Base-by-base conservation (phyloP, 2,888 invertebrate genomes). In the Tetanocera ferruginea region DNA sequence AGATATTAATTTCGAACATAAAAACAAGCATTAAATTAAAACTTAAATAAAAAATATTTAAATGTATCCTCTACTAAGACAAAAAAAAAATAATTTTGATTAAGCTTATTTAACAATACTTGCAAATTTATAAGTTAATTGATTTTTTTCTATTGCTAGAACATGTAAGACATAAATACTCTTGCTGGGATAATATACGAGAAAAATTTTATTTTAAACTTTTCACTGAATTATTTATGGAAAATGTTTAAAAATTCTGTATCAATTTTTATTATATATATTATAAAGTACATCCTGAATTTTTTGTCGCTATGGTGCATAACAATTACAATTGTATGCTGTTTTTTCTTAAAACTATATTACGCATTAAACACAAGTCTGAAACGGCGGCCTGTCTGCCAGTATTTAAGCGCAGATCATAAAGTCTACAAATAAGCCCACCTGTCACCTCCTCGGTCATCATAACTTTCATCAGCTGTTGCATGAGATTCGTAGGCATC, bases 381-480 rank as follows among this genome's bases (percentile, higher is more conserved):
- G 96, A 93, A 0, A 97, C 96, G 75, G 96, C 96, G 78, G 95
- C 94, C 87, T 95, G 95, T 76, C 97, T 92, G 1, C 97, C 97
- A 75, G 93, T 92, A 25, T 92, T 89, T 25, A 94, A 93, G 71
- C 93, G 92, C 69, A 97, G 91, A 89, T 97, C 97, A 88, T 97
- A 96, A 79, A 90, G 85, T 76, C 90, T 88, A 72, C 87, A 86
- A 64, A 90, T 88, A 25, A 90, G 84, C 1, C 90, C 90, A 3
- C 88, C 88, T n/a, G 87, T 87, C 70, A 89, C 85, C 69, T 89
- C 89, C 60, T 89, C 89, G 1, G 88, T 88, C 6, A 86, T 82
- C 84, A 90, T 85, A 5, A 90, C 94, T 88, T 96, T 95, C 77
- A 97, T 91, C 81, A 98, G 90, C 84, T 94, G 95, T 34, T 95